Conservation (phyloP, 2,888 invertebrate genomes). For the Nudaria mundana region DNA sequence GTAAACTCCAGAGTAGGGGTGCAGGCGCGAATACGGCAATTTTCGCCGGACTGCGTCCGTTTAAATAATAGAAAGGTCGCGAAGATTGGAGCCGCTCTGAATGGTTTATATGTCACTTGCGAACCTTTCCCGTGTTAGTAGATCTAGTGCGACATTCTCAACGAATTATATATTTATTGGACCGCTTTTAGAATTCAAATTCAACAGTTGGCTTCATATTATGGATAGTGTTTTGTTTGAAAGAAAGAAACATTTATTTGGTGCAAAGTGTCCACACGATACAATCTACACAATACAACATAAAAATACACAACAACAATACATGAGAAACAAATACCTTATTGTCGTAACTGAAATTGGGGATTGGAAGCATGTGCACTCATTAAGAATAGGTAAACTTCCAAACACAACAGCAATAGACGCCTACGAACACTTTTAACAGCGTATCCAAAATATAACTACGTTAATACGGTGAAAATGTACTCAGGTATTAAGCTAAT, state of each 20-base stretch:
- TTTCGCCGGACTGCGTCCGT: constrained; percentile 62
- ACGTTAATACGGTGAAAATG: constrained; percentile 3
- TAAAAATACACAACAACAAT: too few species aligned
- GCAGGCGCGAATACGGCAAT: constrained; percentile 59
- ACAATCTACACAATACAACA: too few species aligned
- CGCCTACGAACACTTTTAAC: too few species aligned
- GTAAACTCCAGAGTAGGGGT: constrained; percentile 42
- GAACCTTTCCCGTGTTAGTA: constrained; percentile 68
- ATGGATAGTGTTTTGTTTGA: constrained; percentile 22
- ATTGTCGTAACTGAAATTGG: too few species aligned
- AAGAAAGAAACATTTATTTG: too few species aligned
- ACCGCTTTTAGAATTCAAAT: constrained; percentile 51
- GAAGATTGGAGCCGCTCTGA: constrained; percentile 74
- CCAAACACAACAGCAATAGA: too few species aligned
- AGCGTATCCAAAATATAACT: too few species aligned
- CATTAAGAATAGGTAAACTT: too few species aligned
- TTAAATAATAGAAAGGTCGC: constrained; percentile 78
- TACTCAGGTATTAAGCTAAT: constrained; percentile 18
- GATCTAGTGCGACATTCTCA: constrained; percentile 62
- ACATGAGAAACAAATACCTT: too few species aligned
- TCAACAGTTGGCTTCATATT: constrained; percentile 46
- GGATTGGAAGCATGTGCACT: too few species aligned
- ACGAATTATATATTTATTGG: constrained; percentile 73
- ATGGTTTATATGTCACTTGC: constrained; percentile 79
- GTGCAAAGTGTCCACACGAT: too few species aligned